Conservation (phyloP, 2,113 vertebrate species). For the Thunnus maccoyii region DNA sequence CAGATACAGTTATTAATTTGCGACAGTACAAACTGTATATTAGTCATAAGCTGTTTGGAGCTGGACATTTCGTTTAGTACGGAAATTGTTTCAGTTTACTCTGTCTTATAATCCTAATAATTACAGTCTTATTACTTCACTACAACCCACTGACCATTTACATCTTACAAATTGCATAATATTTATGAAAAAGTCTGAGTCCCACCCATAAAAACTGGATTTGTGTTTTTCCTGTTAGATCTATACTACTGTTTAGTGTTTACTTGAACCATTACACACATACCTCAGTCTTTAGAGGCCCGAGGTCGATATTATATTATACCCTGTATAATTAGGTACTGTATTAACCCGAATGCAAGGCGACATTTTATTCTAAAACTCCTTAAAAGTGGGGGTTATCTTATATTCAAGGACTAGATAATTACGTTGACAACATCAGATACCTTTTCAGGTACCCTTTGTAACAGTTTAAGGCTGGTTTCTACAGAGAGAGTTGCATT, state of each 20-base stretch:
- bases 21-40: not conserved
- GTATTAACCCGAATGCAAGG: too few relatives aligned
- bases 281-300: not conserved
- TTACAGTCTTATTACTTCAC: not conserved
- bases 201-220: not conserved
- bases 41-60: not conserved
- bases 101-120: not conserved
- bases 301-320: not conserved
- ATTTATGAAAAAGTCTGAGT: not conserved
- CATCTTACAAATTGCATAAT: not conserved
- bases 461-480: too few relatives aligned
- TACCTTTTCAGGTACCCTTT: too few relatives aligned
- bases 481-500: too few relatives aligned
- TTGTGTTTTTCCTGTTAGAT: too few relatives aligned
- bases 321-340: not conserved
- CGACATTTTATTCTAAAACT: too few relatives aligned
- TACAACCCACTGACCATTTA: not conserved
- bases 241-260: not conserved
- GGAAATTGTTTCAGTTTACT: not conserved
- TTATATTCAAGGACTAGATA: too few relatives aligned
- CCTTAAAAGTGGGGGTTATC: too few relatives aligned
- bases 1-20: slow-evolving; percentile 25
- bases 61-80: not conserved
- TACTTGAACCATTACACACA: not conserved
- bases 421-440: too few relatives aligned